phyloP scores from a whole-genome alignment of 1,140 invertebrate species.

The Stratiolaelaps scimitus region DNA sequence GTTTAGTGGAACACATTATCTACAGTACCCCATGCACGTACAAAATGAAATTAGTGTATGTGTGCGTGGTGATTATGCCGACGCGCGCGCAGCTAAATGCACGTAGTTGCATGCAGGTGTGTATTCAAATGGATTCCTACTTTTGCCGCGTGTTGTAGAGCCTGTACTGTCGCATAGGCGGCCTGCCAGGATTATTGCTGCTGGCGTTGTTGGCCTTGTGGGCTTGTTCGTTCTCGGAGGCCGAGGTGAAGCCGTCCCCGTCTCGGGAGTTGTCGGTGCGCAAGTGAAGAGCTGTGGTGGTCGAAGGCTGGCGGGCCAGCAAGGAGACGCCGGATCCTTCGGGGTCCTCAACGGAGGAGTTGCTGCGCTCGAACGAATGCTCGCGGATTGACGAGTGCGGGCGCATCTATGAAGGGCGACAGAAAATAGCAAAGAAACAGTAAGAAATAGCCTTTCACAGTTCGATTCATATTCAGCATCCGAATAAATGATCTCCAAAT shows the following conservation, averaged over 20 bases:
- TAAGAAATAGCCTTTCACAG: no score
- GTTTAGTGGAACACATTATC: no score
- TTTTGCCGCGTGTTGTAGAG: constrained; percentile 23
- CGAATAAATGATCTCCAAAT: no score
- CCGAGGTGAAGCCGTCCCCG: constrained; percentile 26
- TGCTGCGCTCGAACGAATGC: constrained; percentile 24
- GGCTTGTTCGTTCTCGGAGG: constrained; percentile 18
- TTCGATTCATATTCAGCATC: no score
- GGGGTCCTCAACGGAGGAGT: constrained; percentile 26
- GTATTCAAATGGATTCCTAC: not conserved
- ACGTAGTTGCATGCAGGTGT: not conserved
- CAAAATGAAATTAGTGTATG: no score
- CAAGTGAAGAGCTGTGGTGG: constrained; percentile 15
- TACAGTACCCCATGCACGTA: no score
- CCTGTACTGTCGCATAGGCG: constrained; percentile 14
- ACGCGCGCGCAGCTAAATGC: no score
- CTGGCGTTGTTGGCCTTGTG: not conserved
- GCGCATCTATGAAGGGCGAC: not conserved
- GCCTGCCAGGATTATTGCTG: not conserved
- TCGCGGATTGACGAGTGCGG: constrained; percentile 24
- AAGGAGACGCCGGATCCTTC: constrained; percentile 5
- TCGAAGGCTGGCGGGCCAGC: constrained; percentile 17
- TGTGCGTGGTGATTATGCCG: no score
- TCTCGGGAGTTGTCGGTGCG: constrained; percentile 7
- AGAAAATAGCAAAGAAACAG: not conserved